These are phyloP conservation scores for Psittacula echo DNA, from an alignment of 2,797 vertebrate species.

Conservation along the genomic window DNA sequence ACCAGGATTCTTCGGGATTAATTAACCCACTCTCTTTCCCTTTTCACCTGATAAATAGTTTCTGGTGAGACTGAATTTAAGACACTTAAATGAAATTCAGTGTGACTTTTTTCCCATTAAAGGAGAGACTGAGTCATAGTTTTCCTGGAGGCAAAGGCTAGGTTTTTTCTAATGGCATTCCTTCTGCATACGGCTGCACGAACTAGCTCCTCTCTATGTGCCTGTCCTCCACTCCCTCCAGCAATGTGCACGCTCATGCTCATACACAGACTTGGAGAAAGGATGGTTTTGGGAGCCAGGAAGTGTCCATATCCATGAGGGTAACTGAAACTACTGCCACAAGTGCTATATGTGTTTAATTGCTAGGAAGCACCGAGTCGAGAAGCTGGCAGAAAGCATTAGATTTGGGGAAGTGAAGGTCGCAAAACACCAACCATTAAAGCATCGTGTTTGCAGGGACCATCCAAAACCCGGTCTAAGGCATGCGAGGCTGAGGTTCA, in stretches of 20 bases:
- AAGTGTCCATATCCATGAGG: background rate
- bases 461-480: background rate
- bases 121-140: background rate
- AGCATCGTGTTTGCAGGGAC: accelerated
- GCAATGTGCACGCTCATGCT: accelerated
- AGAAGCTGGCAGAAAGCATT: background rate
- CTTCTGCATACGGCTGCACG: background rate
- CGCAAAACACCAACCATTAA: background rate
- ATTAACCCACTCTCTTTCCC: background rate
- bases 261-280: background rate
- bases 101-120: background rate
- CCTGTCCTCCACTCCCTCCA: background rate
- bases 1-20: background rate
- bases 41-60: background rate
- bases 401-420: background rate
- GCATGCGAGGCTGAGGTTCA: background rate
- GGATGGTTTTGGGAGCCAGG: background rate
- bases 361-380: background rate
- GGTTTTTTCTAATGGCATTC: background rate
- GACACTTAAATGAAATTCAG: constrained; percentile 37
- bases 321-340: background rate
- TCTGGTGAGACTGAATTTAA: background rate
- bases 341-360: background rate
- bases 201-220: background rate
- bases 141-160: background rate